phyloP scores from a whole-genome alignment of 2,797 vertebrate species.

The Falco berigora region DNA sequence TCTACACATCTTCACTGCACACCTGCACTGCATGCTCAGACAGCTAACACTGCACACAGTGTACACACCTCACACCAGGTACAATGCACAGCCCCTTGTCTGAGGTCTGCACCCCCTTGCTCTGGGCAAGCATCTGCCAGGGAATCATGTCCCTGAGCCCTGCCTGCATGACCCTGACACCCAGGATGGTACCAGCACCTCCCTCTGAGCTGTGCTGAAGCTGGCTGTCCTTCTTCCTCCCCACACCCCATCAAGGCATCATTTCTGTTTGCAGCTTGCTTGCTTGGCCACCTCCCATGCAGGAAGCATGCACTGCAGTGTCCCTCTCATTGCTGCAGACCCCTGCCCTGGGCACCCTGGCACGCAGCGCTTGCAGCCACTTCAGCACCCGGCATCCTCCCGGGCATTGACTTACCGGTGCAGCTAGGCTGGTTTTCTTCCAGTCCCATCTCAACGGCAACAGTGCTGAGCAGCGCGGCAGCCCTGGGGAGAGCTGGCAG shows the following conservation, averaged over 20 bases:
- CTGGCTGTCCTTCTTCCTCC: rapidly evolving
- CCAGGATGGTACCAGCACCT: background rate
- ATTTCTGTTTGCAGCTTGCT: background rate
- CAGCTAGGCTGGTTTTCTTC: rapidly evolving
- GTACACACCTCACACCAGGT: background rate
- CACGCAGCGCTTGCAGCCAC: background rate
- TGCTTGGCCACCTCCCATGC: rapidly evolving
- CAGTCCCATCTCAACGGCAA: background rate
- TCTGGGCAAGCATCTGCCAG: background rate
- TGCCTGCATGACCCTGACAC: background rate
- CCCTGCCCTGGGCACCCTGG: background rate
- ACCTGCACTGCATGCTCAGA: background rate
- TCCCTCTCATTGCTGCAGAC: background rate
- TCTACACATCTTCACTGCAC: background rate
- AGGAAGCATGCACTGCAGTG: background rate
- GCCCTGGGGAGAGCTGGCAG: background rate
- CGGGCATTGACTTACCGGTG: rapidly evolving
- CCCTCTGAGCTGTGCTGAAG: rapidly evolving
- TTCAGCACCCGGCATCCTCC: rapidly evolving
- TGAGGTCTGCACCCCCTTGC: no score
- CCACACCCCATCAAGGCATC: background rate
- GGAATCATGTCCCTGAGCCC: rapidly evolving
- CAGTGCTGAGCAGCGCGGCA: background rate
- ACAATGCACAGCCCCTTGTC: rapidly evolving
- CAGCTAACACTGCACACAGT: background rate